Percentiles rank a stretch among this genome's conserved stretches.
Evolutionary conservation across 2,113 vertebrate species (phyloP).

Genomic region (Lepus europaeus): DNA sequence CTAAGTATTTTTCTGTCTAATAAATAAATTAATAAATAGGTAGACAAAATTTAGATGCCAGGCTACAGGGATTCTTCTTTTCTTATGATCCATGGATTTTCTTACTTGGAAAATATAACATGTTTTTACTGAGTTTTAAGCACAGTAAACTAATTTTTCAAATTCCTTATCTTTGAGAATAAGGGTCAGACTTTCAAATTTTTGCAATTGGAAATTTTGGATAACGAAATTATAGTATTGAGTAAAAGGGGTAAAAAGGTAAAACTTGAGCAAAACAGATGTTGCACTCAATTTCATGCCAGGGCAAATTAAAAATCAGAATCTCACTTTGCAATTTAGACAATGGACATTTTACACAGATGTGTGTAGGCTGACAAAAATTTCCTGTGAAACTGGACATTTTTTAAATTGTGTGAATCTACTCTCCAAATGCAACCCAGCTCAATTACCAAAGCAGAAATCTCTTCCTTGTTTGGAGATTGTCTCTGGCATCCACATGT

Average conservation of each 20-base stretch:
- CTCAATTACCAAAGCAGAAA: conserved; percentile 71
- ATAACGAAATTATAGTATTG: conserved; percentile 73
- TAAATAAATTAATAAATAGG: no score
- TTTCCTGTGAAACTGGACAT: conserved; percentile 29
- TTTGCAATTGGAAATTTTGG: conserved; percentile 69
- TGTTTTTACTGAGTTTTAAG: conserved; percentile 16
- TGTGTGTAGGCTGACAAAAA: conserved; percentile 76
- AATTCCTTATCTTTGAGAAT: conserved; percentile 28
- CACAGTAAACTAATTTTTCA: not conserved
- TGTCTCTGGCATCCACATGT: conserved; percentile 54
- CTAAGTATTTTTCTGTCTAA: no score
- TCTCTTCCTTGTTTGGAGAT: conserved; percentile 57
- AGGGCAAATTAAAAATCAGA: conserved; percentile 84
- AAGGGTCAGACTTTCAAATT: conserved; percentile 47
- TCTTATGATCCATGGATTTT: not conserved
- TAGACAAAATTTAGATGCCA: no score
- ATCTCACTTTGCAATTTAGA: conserved; percentile 76
- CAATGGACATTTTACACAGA: conserved; percentile 65
- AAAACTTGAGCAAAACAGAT: conserved; percentile 86
- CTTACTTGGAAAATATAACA: not conserved
- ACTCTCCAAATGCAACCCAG: conserved; percentile 56
- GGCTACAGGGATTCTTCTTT: not conserved
- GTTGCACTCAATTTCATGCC: conserved; percentile 76
- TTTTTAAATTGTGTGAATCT: conserved; percentile 68
- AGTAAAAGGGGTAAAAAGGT: conserved; percentile 79